Percentiles rank a stretch among this genome's conserved stretches.
Conservation (phyloP, 2,888 invertebrate genomes). For the Agrochola litura region DNA sequence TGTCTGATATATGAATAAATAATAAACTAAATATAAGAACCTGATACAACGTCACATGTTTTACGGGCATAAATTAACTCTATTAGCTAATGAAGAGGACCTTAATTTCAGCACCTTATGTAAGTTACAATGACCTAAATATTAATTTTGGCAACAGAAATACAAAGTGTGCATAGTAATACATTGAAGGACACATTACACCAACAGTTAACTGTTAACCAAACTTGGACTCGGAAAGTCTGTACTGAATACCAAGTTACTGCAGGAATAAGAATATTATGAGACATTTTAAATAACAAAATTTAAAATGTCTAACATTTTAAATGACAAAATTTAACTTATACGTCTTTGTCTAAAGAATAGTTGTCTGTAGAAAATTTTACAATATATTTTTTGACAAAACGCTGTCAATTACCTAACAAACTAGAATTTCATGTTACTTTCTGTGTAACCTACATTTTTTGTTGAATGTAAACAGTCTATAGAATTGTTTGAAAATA, state of each 20-base stretch:
- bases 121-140: conserved; percentile 66
- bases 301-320: too few species aligned
- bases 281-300: conserved; percentile 35
- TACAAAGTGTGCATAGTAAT: conserved; percentile 67
- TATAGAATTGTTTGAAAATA: conserved; percentile 25
- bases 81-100: conserved; percentile 3
- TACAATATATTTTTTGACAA: background rate
- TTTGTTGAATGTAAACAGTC: conserved; percentile 26
- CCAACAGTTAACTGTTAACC: conserved; percentile 60
- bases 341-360: conserved; percentile 4
- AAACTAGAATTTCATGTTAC: conserved; percentile 21
- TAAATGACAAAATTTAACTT: conserved; percentile 4
- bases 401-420: conserved; percentile 19
- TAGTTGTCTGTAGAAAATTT: background rate
- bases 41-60: background rate
- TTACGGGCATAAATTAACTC: background rate
- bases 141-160: conserved; percentile 64
- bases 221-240: conserved; percentile 44
- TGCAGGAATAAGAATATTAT: conserved; percentile 27
- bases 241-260: conserved; percentile 58
- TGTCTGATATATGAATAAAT: too few species aligned
- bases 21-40: too few species aligned
- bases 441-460: conserved; percentile 49
- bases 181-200: conserved; percentile 66
- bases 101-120: conserved; percentile 19